These are phyloP conservation scores for Beris chalybata DNA, from an alignment of 2,888 invertebrate species.

Conservation along the genomic window DNA sequence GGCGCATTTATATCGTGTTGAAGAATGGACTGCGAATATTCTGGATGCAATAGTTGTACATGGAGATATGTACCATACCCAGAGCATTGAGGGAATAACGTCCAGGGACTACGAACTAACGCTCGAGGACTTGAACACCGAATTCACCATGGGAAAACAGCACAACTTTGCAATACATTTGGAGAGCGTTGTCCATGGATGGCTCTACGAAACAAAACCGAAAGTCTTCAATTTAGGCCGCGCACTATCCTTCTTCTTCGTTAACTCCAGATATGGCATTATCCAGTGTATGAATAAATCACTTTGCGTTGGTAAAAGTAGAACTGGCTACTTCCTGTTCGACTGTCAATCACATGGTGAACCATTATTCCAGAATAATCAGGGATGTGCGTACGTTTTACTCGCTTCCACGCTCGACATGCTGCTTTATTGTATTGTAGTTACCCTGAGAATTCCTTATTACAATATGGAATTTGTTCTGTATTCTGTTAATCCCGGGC, in stretches of 20 bases:
- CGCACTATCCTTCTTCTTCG: conserved; percentile 64
- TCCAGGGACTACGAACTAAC: conserved; percentile 62
- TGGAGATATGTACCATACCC: conserved; percentile 62
- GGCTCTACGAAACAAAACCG: conserved; percentile 61
- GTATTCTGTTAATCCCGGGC: conserved; percentile 43
- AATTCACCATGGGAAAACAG: conserved; percentile 60
- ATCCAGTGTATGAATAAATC: conserved; percentile 61
- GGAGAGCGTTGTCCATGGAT: conserved; percentile 63
- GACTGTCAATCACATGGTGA: conserved; percentile 66
- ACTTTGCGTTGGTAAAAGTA: conserved; percentile 59
- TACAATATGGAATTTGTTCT: conserved; percentile 62
- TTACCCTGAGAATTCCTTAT: conserved; percentile 63
- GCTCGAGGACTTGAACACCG: conserved; percentile 61
- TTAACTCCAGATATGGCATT: conserved; percentile 60
- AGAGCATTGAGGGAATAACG: conserved; percentile 58
- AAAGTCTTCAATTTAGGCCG: conserved; percentile 66
- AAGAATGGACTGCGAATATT: conserved; percentile 66
- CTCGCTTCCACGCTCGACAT: conserved; percentile 64
- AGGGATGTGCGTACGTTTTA: conserved; percentile 64
- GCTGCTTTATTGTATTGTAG: conserved; percentile 64
- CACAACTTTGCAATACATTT: conserved; percentile 62
- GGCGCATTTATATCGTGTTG: conserved; percentile 62
- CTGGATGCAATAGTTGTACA: conserved; percentile 65
- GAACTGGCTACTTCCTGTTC: conserved; percentile 67
- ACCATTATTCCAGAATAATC: conserved; percentile 63